These are phyloP conservation scores for Paragorgia papillata DNA, from an alignment of 92 coral and sea anemone species.

Conservation along the genomic window DNA sequence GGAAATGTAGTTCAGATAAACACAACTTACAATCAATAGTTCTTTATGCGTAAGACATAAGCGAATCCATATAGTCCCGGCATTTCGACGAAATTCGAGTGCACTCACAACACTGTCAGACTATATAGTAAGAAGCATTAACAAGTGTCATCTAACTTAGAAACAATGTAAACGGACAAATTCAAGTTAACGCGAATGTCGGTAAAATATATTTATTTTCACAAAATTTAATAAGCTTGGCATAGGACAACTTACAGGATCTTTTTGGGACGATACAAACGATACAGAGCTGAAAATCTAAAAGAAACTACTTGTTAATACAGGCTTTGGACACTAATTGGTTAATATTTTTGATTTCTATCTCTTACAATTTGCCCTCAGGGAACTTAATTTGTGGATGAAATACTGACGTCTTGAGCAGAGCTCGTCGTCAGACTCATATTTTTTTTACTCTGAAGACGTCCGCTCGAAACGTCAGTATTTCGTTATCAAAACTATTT, in stretches of 20 bases:
- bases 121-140: constrained; percentile 1
- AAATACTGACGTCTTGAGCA: no score
- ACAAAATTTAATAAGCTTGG: no score
- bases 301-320: background rate
- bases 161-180: background rate
- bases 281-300: background rate
- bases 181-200: background rate
- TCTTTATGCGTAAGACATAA: constrained; percentile 75
- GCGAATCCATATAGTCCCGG: constrained; percentile 66
- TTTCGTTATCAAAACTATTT: no score
- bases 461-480: no score
- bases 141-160: background rate
- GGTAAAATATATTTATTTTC: no score
- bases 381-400: no score
- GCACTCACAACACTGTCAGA: constrained; percentile 54
- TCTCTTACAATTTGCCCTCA: no score
- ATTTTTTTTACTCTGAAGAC: no score
- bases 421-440: no score
- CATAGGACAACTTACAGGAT: background rate
- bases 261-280: background rate
- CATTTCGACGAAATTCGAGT: constrained; percentile 83
- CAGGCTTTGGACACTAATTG: no score
- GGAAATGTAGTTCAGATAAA: background rate
- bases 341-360: no score
- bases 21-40: constrained; percentile 71